Conservation (phyloP, 1,140 invertebrate genomes). For the Paraescarpia echinospica region DNA sequence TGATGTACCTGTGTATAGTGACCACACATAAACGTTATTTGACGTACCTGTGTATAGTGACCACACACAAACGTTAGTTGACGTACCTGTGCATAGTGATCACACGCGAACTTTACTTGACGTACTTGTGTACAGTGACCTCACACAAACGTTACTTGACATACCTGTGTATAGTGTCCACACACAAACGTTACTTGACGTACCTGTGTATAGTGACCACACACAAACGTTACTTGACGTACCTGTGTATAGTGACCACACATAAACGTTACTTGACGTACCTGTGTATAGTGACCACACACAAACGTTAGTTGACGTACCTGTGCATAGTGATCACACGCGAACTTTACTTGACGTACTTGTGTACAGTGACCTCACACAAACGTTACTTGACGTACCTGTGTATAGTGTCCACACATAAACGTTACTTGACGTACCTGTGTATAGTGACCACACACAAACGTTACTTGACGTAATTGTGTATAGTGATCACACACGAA, state of each 20-base stretch:
- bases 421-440: neutral
- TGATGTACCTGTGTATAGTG: too few species aligned
- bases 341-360: neutral
- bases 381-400: too few species aligned
- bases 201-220: constrained; percentile 10
- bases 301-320: too few species aligned
- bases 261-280: neutral
- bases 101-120: neutral
- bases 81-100: too few species aligned
- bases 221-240: too few species aligned
- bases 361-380: neutral
- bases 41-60: neutral
- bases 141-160: too few species aligned
- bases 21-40: neutral
- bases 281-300: constrained; percentile 12
- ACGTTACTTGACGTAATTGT: too few species aligned
- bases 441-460: constrained; percentile 2
- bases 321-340: too few species aligned
- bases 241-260: too few species aligned
- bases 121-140: neutral
- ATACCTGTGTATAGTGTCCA: too few species aligned
- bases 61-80: too few species aligned
- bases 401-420: too few species aligned
- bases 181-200: neutral
- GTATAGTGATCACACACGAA: neutral